These are phyloP conservation scores for Thaumatotibia leucotreta DNA, from an alignment of 1,140 invertebrate genomes.

Conservation along the genomic window DNA sequence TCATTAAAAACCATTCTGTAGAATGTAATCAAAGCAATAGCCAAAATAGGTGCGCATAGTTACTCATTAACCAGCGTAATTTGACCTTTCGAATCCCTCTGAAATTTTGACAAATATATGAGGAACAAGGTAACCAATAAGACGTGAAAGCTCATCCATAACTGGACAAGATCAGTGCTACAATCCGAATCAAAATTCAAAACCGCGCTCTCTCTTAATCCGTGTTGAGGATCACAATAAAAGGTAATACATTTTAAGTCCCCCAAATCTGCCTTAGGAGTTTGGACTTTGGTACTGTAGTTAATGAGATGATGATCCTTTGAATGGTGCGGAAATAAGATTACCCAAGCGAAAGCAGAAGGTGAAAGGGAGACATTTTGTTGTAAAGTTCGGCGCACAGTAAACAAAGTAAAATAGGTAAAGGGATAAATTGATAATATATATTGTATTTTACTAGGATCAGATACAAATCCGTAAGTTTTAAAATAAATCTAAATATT, in stretches of 20 bases:
- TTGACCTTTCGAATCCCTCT: conserved; percentile 29
- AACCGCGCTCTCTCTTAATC: conserved; percentile 74
- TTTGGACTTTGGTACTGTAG: conserved; percentile 40
- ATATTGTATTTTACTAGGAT: too few species aligned
- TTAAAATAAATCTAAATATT: too few species aligned
- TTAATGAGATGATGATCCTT: conserved; percentile 39
- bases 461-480: too few species aligned
- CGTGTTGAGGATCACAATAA: conserved; percentile 75
- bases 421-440: too few species aligned
- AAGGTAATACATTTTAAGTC: conserved; percentile 76
- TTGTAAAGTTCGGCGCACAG: conserved; percentile 40
- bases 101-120: conserved; percentile 32
- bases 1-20: conserved; percentile 57
- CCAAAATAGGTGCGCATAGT: conserved; percentile 64
- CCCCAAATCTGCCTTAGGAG: conserved; percentile 28
- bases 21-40: conserved; percentile 68
- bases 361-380: conserved; percentile 74
- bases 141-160: conserved; percentile 53
- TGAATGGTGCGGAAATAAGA: conserved; percentile 61
- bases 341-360: conserved; percentile 75
- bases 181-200: conserved; percentile 76
- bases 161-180: conserved; percentile 53
- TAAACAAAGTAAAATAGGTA: conserved; percentile 1
- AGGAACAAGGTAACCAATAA: conserved; percentile 49
- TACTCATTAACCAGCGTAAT: conserved; percentile 39